Conservation (phyloP, 2,888 invertebrate species). For the Mayetiola destructor region DNA sequence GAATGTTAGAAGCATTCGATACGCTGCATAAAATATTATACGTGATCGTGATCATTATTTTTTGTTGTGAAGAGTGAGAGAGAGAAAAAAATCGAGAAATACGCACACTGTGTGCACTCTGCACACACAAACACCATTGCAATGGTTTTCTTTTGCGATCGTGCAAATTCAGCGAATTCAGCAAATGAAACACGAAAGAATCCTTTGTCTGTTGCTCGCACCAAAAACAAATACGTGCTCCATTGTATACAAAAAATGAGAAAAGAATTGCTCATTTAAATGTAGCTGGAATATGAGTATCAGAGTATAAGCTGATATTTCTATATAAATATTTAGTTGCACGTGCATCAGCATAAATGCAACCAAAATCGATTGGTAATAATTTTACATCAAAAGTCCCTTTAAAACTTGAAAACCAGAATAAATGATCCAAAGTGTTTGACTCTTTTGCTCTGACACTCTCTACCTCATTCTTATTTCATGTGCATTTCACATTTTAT, state of each 20-base stretch:
- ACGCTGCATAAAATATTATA: slow-evolving; percentile 4
- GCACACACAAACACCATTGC: not conserved
- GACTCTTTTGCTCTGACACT: no score
- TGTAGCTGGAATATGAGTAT: no score
- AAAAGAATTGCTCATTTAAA: no score
- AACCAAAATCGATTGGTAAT: not conserved
- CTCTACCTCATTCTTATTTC: no score
- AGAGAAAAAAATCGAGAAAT: not conserved
- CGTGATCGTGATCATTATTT: slow-evolving; percentile 4
- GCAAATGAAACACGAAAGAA: no score
- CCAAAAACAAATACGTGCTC: no score
- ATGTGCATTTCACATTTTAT: not conserved
- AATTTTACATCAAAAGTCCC: not conserved
- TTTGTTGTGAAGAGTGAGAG: not conserved
- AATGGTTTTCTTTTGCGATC: not conserved
- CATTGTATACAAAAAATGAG: no score
- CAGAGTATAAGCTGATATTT: no score
- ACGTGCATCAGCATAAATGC: slow-evolving; percentile 10
- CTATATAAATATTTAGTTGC: not conserved
- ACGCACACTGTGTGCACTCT: no score
- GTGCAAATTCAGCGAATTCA: slow-evolving; percentile 5
- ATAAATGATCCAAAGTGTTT: not conserved
- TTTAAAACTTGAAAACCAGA: slow-evolving; percentile 13
- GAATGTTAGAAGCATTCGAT: not conserved
- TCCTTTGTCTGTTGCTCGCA: no score